phyloP scores from a whole-genome alignment of 2,888 invertebrate species.

The Noctua pronuba region DNA sequence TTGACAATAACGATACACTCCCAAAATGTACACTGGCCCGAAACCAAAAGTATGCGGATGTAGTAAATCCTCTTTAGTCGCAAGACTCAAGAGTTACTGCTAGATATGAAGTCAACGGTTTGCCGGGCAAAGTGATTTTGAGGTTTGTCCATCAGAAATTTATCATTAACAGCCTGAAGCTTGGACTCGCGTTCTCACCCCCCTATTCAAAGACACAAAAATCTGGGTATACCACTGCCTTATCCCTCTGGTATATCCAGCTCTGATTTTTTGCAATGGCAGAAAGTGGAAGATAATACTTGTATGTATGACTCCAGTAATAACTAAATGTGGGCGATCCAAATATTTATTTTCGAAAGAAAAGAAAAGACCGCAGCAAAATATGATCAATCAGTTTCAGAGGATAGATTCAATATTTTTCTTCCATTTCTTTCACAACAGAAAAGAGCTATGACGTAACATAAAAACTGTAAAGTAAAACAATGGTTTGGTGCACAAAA shows the following conservation, averaged over 20 bases:
- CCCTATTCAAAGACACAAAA: background rate
- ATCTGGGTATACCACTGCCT: background rate
- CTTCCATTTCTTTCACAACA: conserved; percentile 12
- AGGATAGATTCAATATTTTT: conserved; percentile 29
- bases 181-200: background rate
- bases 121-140: background rate
- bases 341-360: background rate
- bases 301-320: background rate
- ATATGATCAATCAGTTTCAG: conserved; percentile 18
- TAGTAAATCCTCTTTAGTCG: background rate
- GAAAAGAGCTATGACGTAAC: conserved; percentile 31
- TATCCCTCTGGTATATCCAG: background rate
- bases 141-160: background rate
- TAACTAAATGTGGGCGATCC: background rate
- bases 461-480: conserved; percentile 36
- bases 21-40: background rate
- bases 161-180: background rate
- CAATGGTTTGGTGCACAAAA: conserved; percentile 51
- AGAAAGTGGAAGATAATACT: background rate
- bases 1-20: background rate
- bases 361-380: background rate
- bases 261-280: background rate
- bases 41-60: background rate
- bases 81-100: background rate
- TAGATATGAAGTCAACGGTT: background rate